Conservation (phyloP, 2,113 vertebrate genomes). For the Cebidichthys violaceus region DNA sequence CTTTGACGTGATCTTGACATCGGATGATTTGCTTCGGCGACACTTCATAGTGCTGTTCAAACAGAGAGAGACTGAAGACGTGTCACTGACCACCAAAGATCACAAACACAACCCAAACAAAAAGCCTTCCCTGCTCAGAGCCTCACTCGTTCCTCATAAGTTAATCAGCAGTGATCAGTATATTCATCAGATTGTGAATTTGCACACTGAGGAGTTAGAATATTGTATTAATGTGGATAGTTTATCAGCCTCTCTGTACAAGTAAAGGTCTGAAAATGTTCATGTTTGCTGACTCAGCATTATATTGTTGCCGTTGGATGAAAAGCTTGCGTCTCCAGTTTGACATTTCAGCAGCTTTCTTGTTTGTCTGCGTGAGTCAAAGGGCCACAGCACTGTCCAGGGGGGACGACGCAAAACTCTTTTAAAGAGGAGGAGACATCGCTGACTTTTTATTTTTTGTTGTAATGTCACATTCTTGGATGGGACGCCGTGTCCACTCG, state of each 20-base stretch:
- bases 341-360: not conserved
- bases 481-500: slow-evolving; percentile 11
- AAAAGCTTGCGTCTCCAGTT: not conserved
- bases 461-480: slow-evolving; percentile 5
- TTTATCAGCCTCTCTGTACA: not conserved
- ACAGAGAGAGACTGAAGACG: no score
- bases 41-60: no score
- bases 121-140: no score
- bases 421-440: not conserved
- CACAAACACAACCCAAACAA: no score
- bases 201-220: not conserved
- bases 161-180: no score
- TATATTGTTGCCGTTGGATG: not conserved
- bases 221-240: no score
- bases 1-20: no score
- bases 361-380: not conserved
- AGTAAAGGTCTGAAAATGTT: not conserved
- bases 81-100: no score
- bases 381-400: not conserved
- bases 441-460: not conserved
- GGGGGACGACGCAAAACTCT: not conserved
- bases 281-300: not conserved
- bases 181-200: not conserved
- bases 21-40: no score
- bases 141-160: no score